Conservation (phyloP, 2,797 vertebrate genomes). For the Danio albolineatus region DNA sequence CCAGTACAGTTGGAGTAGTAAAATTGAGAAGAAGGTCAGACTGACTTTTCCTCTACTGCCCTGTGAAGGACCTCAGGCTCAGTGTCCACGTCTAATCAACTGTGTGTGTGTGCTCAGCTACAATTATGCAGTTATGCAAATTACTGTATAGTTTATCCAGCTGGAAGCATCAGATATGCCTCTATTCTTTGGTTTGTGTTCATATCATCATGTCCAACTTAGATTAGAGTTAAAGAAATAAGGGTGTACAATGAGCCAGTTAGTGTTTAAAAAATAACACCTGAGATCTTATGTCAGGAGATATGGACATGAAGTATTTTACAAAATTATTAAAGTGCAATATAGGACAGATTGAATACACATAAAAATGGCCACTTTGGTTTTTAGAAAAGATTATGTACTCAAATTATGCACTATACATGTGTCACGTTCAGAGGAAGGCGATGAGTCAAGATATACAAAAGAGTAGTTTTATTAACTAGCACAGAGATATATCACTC, state of each 20-base stretch:
- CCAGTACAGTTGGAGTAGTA: slow-evolving; percentile 22
- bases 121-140: slow-evolving; percentile 36
- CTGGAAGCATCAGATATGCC: slow-evolving; percentile 4
- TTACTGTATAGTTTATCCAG: slow-evolving; percentile 12
- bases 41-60: neutral
- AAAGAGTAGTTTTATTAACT: too few relatives aligned
- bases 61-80: slow-evolving; percentile 26
- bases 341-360: neutral
- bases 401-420: neutral
- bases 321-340: neutral
- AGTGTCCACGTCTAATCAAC: slow-evolving; percentile 25
- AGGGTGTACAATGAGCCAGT: neutral
- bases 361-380: neutral
- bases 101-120: neutral
- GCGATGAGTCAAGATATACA: too few relatives aligned
- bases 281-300: neutral
- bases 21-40: slow-evolving; percentile 43
- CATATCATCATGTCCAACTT: neutral
- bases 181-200: slow-evolving; percentile 21
- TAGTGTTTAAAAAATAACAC: neutral
- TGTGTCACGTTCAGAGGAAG: too few relatives aligned
- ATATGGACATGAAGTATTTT: too few relatives aligned
- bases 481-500: too few relatives aligned
- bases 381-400: neutral
- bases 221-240: neutral